phyloP scores from a whole-genome alignment of 1,140 invertebrate genomes.

The Brachionus asplanchnoidis region DNA sequence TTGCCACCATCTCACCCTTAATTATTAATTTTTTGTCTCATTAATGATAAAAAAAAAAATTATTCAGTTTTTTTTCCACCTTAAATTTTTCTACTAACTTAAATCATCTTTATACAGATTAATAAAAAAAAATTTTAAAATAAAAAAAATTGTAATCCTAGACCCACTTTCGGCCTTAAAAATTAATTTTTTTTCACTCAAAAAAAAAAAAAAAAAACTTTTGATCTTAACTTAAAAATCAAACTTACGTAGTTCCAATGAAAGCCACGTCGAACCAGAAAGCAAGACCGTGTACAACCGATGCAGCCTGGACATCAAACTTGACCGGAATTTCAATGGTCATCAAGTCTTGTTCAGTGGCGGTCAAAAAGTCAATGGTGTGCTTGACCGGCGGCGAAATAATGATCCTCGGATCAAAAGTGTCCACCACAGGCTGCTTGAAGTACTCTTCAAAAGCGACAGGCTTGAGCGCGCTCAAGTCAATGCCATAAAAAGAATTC shows the following conservation, averaged over 20 bases:
- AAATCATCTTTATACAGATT: too few species aligned
- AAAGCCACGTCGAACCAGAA: constrained; percentile 99
- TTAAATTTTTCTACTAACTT: too few species aligned
- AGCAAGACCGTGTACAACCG: constrained; percentile 90
- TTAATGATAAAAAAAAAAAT: too few species aligned
- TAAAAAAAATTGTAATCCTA: too few species aligned
- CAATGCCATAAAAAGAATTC: constrained; percentile 94
- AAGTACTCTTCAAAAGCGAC: constrained; percentile 96
- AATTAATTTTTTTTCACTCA: too few species aligned
- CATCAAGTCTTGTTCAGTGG: constrained; percentile 88
- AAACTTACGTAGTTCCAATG: constrained; percentile 68
- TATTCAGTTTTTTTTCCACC: too few species aligned
- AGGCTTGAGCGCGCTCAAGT: constrained; percentile 79
- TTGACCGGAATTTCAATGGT: constrained; percentile 89
- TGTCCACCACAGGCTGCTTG: constrained; percentile 95
- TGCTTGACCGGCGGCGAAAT: constrained; percentile 89
- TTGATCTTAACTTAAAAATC: too few species aligned
- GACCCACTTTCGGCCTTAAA: too few species aligned
- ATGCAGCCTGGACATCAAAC: constrained; percentile 84
- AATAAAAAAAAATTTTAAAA: too few species aligned
- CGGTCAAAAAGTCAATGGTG: constrained; percentile 87
- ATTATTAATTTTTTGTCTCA: too few species aligned
- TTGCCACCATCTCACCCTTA: too few species aligned
- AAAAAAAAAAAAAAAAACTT: constrained; percentile 21
- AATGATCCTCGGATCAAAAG: constrained; percentile 95